Evolutionary conservation across 2,113 vertebrate species (phyloP).

Genomic region (Oceanodroma tethys): DNA sequence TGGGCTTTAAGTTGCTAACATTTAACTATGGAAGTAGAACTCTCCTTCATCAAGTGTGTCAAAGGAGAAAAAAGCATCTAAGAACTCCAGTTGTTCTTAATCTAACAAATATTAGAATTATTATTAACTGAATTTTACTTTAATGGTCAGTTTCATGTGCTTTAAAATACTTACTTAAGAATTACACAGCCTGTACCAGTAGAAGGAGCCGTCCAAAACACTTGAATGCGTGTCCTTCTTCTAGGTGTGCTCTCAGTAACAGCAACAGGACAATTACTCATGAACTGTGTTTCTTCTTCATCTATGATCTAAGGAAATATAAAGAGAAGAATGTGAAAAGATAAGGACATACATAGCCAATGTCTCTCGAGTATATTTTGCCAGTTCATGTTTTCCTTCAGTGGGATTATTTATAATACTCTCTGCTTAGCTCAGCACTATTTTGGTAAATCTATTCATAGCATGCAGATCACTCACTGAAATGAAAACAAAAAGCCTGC

Average conservation of each 20-base stretch:
- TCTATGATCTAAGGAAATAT: conserved; percentile 86
- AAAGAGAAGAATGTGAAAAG: neutral
- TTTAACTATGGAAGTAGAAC: neutral
- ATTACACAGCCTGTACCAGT: conserved; percentile 87
- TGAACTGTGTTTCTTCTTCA: conserved; percentile 96
- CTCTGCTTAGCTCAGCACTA: neutral
- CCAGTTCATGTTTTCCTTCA: neutral
- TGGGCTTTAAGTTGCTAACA: neutral
- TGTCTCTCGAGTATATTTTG: fast-evolving
- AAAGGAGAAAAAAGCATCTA: neutral
- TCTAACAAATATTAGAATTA: neutral
- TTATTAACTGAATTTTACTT: neutral
- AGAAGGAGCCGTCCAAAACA: conserved; percentile 92
- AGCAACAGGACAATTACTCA: conserved; percentile 95
- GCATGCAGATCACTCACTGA: neutral
- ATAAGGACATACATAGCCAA: neutral
- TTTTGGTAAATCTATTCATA: neutral
- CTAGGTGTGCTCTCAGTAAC: conserved; percentile 95
- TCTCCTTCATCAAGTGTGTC: neutral
- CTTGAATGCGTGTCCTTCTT: conserved; percentile 90
- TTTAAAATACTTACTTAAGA: conserved; percentile 86
- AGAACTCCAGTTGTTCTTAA: neutral
- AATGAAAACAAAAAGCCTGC: neutral
- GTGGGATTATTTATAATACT: neutral
- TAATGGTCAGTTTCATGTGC: neutral